Conservation (phyloP, 2,888 invertebrate species). For the Glyphotaelius pellucidus region DNA sequence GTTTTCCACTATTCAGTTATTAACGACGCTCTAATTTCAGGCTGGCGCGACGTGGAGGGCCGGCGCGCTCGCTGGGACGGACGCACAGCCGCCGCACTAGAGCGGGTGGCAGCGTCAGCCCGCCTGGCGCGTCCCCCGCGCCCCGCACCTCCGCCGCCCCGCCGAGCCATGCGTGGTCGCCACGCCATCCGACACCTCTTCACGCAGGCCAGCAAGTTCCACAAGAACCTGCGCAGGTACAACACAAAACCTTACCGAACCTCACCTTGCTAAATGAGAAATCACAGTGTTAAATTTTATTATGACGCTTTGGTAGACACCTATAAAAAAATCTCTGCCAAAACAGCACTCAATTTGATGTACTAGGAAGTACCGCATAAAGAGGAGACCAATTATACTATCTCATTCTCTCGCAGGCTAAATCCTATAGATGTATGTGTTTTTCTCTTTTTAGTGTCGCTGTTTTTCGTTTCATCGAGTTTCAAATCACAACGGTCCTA, state of each 20-base stretch:
- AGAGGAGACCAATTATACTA: too few relatives aligned
- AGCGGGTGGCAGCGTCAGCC: constrained; percentile 85
- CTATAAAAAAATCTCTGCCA: too few relatives aligned
- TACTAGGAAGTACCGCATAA: too few relatives aligned
- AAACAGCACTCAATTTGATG: too few relatives aligned
- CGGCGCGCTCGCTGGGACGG: constrained; percentile 81
- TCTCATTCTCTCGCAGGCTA: too few relatives aligned
- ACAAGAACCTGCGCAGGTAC: constrained; percentile 91
- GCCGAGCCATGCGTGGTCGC: constrained; percentile 55
- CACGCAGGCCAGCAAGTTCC: constrained; percentile 97
- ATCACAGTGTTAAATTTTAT: too few relatives aligned
- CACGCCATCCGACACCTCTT: constrained; percentile 92
- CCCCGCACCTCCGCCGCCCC: constrained; percentile 52
- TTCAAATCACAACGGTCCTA: too few relatives aligned
- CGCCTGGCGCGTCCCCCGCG: constrained; percentile 75
- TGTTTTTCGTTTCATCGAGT: too few relatives aligned
- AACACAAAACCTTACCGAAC: neutral
- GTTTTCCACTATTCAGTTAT: neutral
- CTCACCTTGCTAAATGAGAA: neutral
- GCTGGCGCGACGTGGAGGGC: constrained; percentile 91
- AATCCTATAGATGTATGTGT: too few relatives aligned
- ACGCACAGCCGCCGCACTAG: constrained; percentile 83
- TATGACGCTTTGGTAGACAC: too few relatives aligned
- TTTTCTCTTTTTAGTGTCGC: too few relatives aligned
- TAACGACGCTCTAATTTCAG: constrained; percentile 71